Conservation (phyloP, 2,113 vertebrate genomes). For the Neotoma lepida region DNA sequence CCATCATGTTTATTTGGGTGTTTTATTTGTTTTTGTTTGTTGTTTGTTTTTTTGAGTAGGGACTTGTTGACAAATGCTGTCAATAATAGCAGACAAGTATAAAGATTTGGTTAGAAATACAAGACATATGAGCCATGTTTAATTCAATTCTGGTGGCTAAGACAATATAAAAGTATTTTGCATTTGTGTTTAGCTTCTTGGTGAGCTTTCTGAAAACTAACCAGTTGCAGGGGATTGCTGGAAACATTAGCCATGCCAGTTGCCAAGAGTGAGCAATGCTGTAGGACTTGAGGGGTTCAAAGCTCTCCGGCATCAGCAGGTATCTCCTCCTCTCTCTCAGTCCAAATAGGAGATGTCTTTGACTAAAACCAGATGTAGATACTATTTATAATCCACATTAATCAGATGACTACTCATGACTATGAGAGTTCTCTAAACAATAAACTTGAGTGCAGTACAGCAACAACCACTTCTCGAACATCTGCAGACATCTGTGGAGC, state of each 20-base stretch:
- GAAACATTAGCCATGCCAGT: background rate
- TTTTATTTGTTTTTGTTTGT: too few species aligned
- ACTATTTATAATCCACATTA: background rate
- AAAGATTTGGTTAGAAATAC: background rate
- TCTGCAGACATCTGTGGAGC: background rate
- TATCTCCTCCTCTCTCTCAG: background rate
- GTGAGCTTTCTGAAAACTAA: background rate
- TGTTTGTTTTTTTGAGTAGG: background rate
- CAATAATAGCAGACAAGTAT: background rate
- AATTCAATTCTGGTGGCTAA: constrained; percentile 29
- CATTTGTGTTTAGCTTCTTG: background rate
- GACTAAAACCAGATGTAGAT: background rate
- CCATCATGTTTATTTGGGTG: too few species aligned
- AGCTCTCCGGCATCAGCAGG: background rate
- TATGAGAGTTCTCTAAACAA: constrained; percentile 3
- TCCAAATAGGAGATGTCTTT: background rate
- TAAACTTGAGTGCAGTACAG: background rate
- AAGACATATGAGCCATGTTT: background rate
- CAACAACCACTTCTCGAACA: background rate
- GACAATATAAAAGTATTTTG: constrained; percentile 12
- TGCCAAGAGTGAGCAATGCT: background rate
- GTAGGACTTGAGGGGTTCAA: background rate
- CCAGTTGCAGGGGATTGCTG: background rate
- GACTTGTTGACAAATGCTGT: background rate
- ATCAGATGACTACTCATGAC: background rate